Evolutionary conservation across 2,113 vertebrate genomes (phyloP).

Genomic region (Pipa parva): DNA sequence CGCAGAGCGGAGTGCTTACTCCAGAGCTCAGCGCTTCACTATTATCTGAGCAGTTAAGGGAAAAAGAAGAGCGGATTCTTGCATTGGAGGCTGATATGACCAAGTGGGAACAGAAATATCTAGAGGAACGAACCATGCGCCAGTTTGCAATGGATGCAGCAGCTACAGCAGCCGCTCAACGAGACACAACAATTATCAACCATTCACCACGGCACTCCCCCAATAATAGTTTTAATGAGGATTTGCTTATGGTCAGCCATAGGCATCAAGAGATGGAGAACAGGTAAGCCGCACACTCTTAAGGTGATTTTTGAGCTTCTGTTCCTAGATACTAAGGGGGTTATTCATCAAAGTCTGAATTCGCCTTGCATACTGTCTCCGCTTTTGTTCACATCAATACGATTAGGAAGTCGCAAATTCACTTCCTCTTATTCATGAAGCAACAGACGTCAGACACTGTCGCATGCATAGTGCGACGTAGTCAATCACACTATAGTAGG

Average conservation of each 20-base stretch:
- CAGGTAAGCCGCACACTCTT: conserved; percentile 62
- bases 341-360: no score
- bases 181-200: conserved; percentile 95
- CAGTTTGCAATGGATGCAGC: conserved; percentile 97
- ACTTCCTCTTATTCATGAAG: no score
- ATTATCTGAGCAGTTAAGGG: conserved; percentile 80
- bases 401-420: no score
- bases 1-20: conserved; percentile 43
- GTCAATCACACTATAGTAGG: no score
- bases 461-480: no score
- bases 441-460: no score
- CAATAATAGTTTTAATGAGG: conserved; percentile 88
- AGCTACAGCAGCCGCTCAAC: conserved; percentile 86
- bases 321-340: no score
- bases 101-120: conserved; percentile 96
- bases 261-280: conserved; percentile 95
- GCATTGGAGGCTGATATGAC: conserved; percentile 96
- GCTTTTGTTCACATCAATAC: no score
- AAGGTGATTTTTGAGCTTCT: no score
- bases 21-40: conserved; percentile 60
- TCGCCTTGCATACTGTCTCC: no score
- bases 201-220: conserved; percentile 87
- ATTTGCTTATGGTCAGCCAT: conserved; percentile 74
- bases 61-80: conserved; percentile 87
- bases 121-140: conserved; percentile 95